These are phyloP conservation scores for Scaptomyza graminum DNA, from an alignment of 1,140 invertebrate species.

Conservation along the genomic window DNA sequence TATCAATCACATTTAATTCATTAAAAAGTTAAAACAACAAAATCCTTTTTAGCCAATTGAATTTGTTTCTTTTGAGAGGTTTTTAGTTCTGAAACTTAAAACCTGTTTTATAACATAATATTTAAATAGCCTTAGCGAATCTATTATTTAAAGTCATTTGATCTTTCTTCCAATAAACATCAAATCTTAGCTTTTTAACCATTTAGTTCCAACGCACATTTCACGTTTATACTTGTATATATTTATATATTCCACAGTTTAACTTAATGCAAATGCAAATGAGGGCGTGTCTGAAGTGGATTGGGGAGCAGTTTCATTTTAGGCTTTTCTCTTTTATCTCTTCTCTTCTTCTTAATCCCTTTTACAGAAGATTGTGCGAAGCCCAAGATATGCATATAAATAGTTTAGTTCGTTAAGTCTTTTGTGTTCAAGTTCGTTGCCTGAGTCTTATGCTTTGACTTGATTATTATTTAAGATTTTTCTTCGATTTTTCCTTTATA, in stretches of 20 bases:
- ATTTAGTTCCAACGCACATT: too few species aligned
- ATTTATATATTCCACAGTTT: not conserved
- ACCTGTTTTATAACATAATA: too few species aligned
- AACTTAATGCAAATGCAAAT: conserved; percentile 27
- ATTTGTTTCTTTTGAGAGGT: too few species aligned
- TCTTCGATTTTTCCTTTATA: conserved; percentile 3
- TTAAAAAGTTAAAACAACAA: too few species aligned
- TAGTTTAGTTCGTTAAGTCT: conserved; percentile 34
- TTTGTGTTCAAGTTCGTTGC: conserved; percentile 31
- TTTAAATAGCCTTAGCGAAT: too few species aligned
- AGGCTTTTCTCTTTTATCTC: not conserved
- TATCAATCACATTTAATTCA: too few species aligned
- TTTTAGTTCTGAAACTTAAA: too few species aligned
- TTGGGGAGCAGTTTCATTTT: not conserved
- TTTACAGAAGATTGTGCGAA: not conserved
- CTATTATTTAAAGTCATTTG: too few species aligned
- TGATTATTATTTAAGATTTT: conserved; percentile 4
- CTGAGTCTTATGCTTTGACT: conserved; percentile 16
- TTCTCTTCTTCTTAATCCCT: not conserved
- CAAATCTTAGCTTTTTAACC: too few species aligned
- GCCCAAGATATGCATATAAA: not conserved
- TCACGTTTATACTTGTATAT: too few species aligned
- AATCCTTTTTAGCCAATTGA: too few species aligned
- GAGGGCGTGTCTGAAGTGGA: conserved; percentile 14
- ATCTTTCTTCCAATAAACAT: too few species aligned